Evolutionary conservation across 2,113 vertebrate genomes (phyloP).

Genomic region (Numida meleagris): DNA sequence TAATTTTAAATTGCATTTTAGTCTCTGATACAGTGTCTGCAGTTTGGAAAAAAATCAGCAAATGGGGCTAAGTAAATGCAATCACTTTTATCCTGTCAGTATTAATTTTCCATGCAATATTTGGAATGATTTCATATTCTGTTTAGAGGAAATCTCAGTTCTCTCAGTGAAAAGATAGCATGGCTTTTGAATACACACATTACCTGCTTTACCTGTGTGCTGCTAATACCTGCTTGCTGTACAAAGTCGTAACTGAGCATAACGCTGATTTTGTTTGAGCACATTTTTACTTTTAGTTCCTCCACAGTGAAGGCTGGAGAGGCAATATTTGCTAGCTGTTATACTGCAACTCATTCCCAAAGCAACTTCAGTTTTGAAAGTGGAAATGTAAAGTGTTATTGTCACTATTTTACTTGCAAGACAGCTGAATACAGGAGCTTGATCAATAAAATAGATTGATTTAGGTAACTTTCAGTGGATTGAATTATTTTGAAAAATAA

Average conservation of each 20-base stretch:
- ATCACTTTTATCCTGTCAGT: conserved; percentile 31
- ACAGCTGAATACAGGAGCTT: not conserved
- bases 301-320: not conserved
- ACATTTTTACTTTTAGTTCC: not conserved
- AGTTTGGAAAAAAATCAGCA: not conserved
- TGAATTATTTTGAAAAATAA: conserved; percentile 18
- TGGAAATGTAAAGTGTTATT: not conserved
- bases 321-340: not conserved
- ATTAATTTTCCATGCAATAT: conserved; percentile 44
- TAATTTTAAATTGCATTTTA: conserved; percentile 56
- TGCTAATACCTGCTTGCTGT: not conserved
- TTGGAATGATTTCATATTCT: conserved; percentile 41
- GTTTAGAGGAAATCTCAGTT: conserved; percentile 15
- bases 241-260: not conserved
- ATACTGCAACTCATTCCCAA: not conserved
- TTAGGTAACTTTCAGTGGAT: not conserved
- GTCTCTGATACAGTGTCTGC: not conserved
- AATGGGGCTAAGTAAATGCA: conserved; percentile 26
- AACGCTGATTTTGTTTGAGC: not conserved
- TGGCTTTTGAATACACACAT: not conserved
- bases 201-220: not conserved
- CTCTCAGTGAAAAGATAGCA: not conserved
- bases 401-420: not conserved
- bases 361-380: not conserved
- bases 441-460: not conserved